These are phyloP conservation scores for Herpailurus yagouaroundi DNA, from an alignment of 2,113 vertebrate species.

Conservation along the genomic window DNA sequence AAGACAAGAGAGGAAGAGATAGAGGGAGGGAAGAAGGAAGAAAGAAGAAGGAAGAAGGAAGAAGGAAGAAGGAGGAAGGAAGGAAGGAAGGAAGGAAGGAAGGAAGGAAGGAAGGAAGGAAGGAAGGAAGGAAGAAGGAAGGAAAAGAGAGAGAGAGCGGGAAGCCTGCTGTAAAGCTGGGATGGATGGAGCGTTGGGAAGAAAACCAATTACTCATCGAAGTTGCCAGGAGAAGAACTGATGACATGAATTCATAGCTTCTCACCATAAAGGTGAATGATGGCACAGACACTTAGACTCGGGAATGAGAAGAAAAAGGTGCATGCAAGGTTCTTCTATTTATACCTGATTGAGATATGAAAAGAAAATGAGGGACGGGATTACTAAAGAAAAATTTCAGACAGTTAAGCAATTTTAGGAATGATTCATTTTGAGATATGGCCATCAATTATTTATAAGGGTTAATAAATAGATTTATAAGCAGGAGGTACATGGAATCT, in stretches of 20 bases:
- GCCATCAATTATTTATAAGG: slow-evolving; percentile 68
- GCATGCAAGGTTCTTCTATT: not conserved
- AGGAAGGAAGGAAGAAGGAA: not conserved
- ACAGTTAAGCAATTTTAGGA: slow-evolving; percentile 62
- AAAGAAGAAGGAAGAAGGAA: too few species aligned
- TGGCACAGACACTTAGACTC: slow-evolving; percentile 32
- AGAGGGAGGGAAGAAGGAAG: not conserved
- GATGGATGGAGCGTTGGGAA: not conserved
- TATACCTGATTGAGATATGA: slow-evolving; percentile 62
- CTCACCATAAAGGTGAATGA: slow-evolving; percentile 41
- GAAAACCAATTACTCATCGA: slow-evolving; percentile 59
- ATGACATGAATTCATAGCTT: slow-evolving; percentile 44
- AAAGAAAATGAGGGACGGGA: slow-evolving; percentile 50
- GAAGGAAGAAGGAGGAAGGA: too few species aligned
- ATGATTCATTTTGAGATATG: slow-evolving; percentile 72
- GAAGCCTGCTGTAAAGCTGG: not conserved
- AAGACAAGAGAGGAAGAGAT: not conserved
- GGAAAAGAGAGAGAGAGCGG: not conserved
- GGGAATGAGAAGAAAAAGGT: not conserved
- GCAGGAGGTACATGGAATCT: slow-evolving; percentile 59
- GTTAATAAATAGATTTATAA: slow-evolving; percentile 78
- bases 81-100: not conserved
- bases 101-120: not conserved
- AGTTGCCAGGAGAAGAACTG: slow-evolving; percentile 28
- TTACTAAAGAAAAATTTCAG: slow-evolving; percentile 65